Conservation (phyloP, 1,140 invertebrate genomes). For the Drosophila lacertosa region DNA sequence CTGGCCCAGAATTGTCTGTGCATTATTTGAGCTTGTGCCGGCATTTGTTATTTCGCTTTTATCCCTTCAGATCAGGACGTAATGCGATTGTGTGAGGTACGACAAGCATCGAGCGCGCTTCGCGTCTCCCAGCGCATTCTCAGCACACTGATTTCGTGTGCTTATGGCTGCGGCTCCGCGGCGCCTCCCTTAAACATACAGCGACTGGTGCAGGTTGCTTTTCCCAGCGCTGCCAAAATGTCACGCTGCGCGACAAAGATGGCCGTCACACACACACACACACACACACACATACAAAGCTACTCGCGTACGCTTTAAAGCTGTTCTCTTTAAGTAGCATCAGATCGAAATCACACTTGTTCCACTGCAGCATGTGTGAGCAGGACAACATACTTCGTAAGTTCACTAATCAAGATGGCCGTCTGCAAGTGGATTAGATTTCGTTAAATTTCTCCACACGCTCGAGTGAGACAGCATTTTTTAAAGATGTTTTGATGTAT, state of each 20-base stretch:
- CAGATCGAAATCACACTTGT: background rate
- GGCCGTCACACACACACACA: conserved; percentile 12
- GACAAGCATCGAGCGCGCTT: conserved; percentile 10
- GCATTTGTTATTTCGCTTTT: conserved; percentile 74
- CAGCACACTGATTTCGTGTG: conserved; percentile 18
- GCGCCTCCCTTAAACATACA: background rate
- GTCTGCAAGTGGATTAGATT: no score
- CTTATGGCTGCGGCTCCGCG: conserved; percentile 1
- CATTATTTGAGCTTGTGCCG: conserved; percentile 72
- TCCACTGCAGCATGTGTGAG: background rate
- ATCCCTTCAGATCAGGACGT: conserved; percentile 61
- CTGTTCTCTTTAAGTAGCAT: background rate
- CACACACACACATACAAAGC: background rate
- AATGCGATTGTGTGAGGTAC: conserved; percentile 66
- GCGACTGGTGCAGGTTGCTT: conserved; percentile 1
- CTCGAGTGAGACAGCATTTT: no score
- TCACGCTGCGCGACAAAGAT: conserved; percentile 24
- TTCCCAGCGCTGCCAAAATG: conserved; percentile 24
- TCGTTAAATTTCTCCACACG: no score
- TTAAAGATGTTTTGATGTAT: no score
- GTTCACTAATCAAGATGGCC: no score
- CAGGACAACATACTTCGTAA: no score
- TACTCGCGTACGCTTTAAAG: background rate
- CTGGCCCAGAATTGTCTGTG: conserved; percentile 72
- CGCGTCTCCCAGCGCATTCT: background rate